phyloP scores from a whole-genome alignment of 2,113 vertebrate genomes.

The Solea solea region DNA sequence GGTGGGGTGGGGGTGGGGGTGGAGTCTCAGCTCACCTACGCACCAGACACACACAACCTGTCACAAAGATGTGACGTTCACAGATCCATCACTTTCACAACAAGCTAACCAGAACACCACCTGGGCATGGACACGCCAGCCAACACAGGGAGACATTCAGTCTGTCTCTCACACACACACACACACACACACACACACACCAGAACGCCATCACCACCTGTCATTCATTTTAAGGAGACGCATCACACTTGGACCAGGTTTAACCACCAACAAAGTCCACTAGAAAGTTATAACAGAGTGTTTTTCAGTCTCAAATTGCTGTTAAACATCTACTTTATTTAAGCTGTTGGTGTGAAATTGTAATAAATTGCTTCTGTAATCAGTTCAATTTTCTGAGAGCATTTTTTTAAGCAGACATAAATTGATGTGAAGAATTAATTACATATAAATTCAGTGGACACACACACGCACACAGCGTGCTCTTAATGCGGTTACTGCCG shows the following conservation, averaged over 20 bases:
- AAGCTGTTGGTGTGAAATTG: not conserved
- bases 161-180: slow-evolving; percentile 9
- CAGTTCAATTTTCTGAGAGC: slow-evolving; percentile 6
- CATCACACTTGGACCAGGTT: slow-evolving; percentile 41
- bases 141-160: slow-evolving; percentile 6
- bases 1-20: no score
- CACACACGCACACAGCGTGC: slow-evolving; percentile 7
- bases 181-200: slow-evolving; percentile 33
- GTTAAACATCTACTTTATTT: not conserved
- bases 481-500: slow-evolving; percentile 32
- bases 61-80: slow-evolving; percentile 50
- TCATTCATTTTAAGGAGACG: slow-evolving; percentile 31
- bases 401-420: slow-evolving; percentile 7
- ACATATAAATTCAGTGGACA: not conserved
- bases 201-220: slow-evolving; percentile 67
- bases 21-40: slow-evolving; percentile 55
- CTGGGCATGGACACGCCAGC: slow-evolving; percentile 54
- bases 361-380: slow-evolving; percentile 8
- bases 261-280: slow-evolving; percentile 3
- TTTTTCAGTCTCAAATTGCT: not conserved
- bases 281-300: slow-evolving; percentile 13
- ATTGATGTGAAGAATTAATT: slow-evolving; percentile 7
- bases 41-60: slow-evolving; percentile 69
- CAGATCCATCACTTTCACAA: slow-evolving; percentile 62
- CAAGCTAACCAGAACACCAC: slow-evolving; percentile 62